Conservation (phyloP, 2,888 invertebrate species). For the Mycalesis mineus region DNA sequence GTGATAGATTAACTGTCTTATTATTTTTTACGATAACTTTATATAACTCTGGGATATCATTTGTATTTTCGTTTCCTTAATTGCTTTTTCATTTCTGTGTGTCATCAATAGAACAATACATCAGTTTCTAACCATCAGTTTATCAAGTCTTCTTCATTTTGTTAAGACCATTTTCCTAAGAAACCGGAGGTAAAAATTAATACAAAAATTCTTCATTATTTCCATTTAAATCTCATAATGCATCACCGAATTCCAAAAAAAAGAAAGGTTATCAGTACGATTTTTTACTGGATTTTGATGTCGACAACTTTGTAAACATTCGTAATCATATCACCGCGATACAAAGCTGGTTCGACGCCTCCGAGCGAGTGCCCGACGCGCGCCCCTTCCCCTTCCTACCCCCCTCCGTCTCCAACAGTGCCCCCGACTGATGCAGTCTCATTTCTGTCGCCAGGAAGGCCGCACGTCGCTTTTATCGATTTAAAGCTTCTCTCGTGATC, state of each 20-base stretch:
- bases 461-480: constrained; percentile 38
- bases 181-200: too few species aligned
- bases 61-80: not conserved
- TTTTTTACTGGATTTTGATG: constrained; percentile 34
- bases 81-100: too few species aligned
- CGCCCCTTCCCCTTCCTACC: constrained; percentile 63
- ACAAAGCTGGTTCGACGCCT: constrained; percentile 60
- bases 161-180: too few species aligned
- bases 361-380: constrained; percentile 44
- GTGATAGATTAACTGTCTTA: not conserved
- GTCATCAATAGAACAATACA: too few species aligned
- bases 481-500: constrained; percentile 60
- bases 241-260: too few species aligned
- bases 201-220: too few species aligned
- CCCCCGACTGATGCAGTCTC: constrained; percentile 64
- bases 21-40: not conserved
- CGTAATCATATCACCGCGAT: constrained; percentile 69
- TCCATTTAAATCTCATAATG: too few species aligned
- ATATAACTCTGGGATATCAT: not conserved
- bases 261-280: not conserved
- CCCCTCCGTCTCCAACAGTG: constrained; percentile 40
- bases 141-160: too few species aligned
- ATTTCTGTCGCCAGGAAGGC: constrained; percentile 40
- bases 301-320: constrained; percentile 61
- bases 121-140: too few species aligned